Evolutionary conservation across 2,888 invertebrate species (phyloP), one percentile per base, ranked within the genome.

Genomic region (Chymomyza amoena): DNA sequence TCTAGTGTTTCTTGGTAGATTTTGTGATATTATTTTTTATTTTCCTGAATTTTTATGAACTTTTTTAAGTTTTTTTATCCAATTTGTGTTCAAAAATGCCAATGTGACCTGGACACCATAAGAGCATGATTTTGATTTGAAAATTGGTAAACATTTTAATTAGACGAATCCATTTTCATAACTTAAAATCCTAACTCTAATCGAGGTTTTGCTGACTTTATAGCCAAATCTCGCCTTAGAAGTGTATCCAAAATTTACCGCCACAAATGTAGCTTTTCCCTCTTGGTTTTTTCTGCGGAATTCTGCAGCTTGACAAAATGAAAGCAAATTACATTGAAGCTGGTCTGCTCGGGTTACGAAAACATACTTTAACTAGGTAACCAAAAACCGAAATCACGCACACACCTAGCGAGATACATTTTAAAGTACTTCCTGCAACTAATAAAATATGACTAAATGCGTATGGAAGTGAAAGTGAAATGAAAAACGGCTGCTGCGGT

Each of bases 381-480:
- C 36, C n/a, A 13, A 61, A 61, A 61, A 32, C 32, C n/a, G 6
- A 61, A 16, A 32, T 16, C 6, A 61, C 28, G 6, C 36, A 52
- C 18, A n/a, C 52, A 52, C 52, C 60, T 32, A 39, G 32, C 62
- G 71, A 69, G 73, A 64, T 67, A 20, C 60, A 66, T 68, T 68
- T 73, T 68, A 62, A 70, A 50, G 61, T 60, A 75, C 85, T 84
- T 85, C 84, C 81, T 80, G 81, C 69, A 65, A 64, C 69, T 75
- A 77, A 78, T 70, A 61, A 74, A 66, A 75, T 68, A 60, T 69
- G 54, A 51, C 32, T 68, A 79, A 75, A 72, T 88, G 81, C 81
- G 79, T 76, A 73, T 75, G 76, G 73, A 82, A 79, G 79, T 84
- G 76, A 84, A 83, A 81, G 72, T 72, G 72, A 61, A 25, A 73